Evolutionary conservation across 1,140 invertebrate genomes (phyloP), one percentile per base, ranked within the genome.

Genomic region (Meloidogyne floridensis): DNA sequence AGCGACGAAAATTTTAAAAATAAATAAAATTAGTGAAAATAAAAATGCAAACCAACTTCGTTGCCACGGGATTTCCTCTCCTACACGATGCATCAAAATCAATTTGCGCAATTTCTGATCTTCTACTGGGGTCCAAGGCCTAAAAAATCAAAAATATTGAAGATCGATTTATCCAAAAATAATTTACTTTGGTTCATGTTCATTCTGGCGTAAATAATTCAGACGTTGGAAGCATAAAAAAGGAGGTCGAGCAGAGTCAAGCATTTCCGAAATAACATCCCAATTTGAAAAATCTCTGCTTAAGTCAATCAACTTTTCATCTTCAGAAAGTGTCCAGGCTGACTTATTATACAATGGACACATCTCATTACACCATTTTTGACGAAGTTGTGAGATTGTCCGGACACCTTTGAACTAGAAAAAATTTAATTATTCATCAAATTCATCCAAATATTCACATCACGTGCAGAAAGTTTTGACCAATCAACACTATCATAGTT

Each of bases 141-240:
- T 83, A 42, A 83, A 83, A 75, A 13, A 3, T 2, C n/a, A n/a
- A n/a, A 32, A 15, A 51, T 10, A 7, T 5, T 84, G 69, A 70
- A 11, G 0, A 32, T 9, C 65, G 56, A 69, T 18, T 1, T 80
- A 11, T 20, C 1, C 10, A 77, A 1, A 82, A 82, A n/a, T 0
- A 18, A 53, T 18, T 15, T 65, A 65, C 75, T 47, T 84, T 53
- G 32, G 47, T 53, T 82, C 80, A 18, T 82, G 82, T n/a, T 73
- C 9, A n/a, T 51, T 20, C 4, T 69, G 56, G 7, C 82, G 84
- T 20, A 84, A 42, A 18, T 47, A 81, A 43, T 43, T 13, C 11
- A 85, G 75, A 32, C 80, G 84, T 56, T 84, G 75, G 56, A 85
- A 87, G 47, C 86, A 85, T 13, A 74, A 74, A 51, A 80, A 87